phyloP scores from a whole-genome alignment of 1,140 invertebrate species.

The Philotrypesis tridentata region DNA sequence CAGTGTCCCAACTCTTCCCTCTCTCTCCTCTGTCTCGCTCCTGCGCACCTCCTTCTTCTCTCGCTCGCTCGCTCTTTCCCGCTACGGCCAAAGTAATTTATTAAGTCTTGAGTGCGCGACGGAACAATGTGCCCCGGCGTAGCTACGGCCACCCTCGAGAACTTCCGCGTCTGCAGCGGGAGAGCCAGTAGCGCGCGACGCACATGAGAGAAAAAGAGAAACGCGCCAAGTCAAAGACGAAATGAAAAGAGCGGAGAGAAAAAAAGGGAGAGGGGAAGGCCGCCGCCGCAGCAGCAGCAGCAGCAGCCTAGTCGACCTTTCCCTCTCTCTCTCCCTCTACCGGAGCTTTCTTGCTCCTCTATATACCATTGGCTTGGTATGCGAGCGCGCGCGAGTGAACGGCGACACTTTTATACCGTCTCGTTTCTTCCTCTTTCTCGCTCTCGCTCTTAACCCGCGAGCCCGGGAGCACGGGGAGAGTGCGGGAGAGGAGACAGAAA shows the following conservation, averaged over 20 bases:
- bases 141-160: constrained; percentile 24
- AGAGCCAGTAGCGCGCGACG: background rate
- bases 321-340: background rate
- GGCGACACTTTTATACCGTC: constrained; percentile 17
- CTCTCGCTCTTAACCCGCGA: constrained; percentile 42
- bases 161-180: constrained; percentile 15
- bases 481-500: constrained; percentile 8
- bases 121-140: constrained; percentile 39
- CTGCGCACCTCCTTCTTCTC: constrained; percentile 22
- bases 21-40: background rate
- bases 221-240: constrained; percentile 15
- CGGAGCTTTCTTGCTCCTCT: background rate
- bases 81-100: constrained; percentile 38
- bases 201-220: constrained; percentile 3
- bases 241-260: constrained; percentile 2
- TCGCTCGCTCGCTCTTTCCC: too few relatives aligned
- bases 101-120: constrained; percentile 39
- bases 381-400: constrained; percentile 4
- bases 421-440: constrained; percentile 1
- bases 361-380: constrained; percentile 23
- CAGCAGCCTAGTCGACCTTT: constrained; percentile 3
- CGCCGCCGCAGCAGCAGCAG: too few relatives aligned
- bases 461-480: background rate
- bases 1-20: background rate
- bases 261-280: background rate